phyloP scores from a whole-genome alignment of 2,888 invertebrate genomes.

The Malthinus flaveolus region DNA sequence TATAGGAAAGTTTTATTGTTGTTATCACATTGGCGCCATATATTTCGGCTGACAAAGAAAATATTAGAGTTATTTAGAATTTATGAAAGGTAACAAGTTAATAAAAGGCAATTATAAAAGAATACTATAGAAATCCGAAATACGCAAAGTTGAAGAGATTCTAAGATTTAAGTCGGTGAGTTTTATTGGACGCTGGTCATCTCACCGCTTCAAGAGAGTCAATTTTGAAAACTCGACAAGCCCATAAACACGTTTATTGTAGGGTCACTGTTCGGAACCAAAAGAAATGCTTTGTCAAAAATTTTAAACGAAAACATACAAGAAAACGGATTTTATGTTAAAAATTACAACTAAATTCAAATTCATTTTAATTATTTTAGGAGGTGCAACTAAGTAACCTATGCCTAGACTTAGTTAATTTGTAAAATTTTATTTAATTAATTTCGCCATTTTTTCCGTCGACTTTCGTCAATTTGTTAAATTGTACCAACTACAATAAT shows the following conservation, averaged over 20 bases:
- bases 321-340: too few species aligned
- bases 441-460: too few species aligned
- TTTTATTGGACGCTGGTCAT: conserved; percentile 32
- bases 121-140: conserved; percentile 19
- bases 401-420: too few species aligned
- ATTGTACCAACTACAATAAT: too few species aligned
- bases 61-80: conserved; percentile 22
- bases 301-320: too few species aligned
- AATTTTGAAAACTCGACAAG: conserved; percentile 32
- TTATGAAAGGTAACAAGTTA: conserved; percentile 24
- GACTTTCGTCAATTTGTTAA: too few species aligned
- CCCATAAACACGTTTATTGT: conserved; percentile 36
- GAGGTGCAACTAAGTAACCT: too few species aligned
- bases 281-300: not conserved
- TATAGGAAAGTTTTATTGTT: conserved; percentile 13
- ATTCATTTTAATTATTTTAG: too few species aligned
- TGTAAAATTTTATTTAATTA: too few species aligned
- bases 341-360: too few species aligned
- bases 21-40: conserved; percentile 21
- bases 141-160: conserved; percentile 17
- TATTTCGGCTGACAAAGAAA: conserved; percentile 14
- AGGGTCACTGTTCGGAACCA: conserved; percentile 22
- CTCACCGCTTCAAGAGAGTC: conserved; percentile 29
- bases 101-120: conserved; percentile 21
- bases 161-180: conserved; percentile 22